phyloP scores from a whole-genome alignment of 2,888 invertebrate genomes.

The Chironomus tentans region DNA sequence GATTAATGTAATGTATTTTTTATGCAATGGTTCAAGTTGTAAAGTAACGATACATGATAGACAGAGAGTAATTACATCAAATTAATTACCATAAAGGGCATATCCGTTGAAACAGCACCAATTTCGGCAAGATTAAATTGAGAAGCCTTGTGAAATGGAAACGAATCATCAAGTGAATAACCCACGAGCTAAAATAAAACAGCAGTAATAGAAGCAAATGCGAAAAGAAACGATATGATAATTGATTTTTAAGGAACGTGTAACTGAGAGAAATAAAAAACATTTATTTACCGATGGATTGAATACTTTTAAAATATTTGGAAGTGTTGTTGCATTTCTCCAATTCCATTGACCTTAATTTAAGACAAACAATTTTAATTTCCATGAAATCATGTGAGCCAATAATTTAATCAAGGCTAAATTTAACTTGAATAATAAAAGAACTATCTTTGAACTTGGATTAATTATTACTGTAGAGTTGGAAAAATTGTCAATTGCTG shows the following conservation, averaged over 20 bases:
- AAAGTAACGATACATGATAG: not conserved
- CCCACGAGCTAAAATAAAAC: conserved; percentile 41
- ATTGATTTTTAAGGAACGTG: not conserved
- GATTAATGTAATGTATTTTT: no score
- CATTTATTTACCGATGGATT: conserved; percentile 42
- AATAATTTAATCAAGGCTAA: no score
- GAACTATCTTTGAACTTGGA: no score
- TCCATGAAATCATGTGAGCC: no score
- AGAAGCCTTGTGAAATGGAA: conserved; percentile 37
- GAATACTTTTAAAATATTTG: conserved; percentile 48
- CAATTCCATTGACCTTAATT: conserved; percentile 40
- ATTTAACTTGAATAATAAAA: no score
- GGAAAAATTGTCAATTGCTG: no score
- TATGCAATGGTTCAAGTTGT: no score
- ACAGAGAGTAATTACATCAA: not conserved
- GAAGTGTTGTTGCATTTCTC: conserved; percentile 43
- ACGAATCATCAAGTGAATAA: conserved; percentile 44
- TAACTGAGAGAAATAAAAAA: not conserved
- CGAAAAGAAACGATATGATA: not conserved
- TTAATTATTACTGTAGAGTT: no score
- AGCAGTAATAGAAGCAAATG: not conserved
- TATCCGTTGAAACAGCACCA: conserved; percentile 45
- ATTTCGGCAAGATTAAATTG: conserved; percentile 48
- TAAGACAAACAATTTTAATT: no score
- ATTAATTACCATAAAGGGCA: conserved; percentile 42